Conservation (phyloP, 2,113 vertebrate species). For the Neotoma lepida region DNA sequence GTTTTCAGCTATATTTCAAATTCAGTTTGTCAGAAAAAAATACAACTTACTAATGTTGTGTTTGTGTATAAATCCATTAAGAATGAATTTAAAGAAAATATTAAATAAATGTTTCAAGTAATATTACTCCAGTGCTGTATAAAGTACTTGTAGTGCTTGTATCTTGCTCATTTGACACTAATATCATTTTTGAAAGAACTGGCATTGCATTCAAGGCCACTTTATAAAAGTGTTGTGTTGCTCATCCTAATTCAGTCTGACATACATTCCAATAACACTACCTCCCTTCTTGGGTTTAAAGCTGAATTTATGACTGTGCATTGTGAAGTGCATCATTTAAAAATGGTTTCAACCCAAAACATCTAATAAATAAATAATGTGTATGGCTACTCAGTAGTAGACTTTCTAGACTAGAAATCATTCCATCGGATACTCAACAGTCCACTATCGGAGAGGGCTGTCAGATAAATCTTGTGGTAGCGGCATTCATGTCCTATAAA, state of each 20-base stretch:
- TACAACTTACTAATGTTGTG: slow-evolving; percentile 66
- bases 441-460: slow-evolving; percentile 91
- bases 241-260: slow-evolving; percentile 92
- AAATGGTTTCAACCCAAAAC: slow-evolving; percentile 94
- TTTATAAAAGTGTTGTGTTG: slow-evolving; percentile 90
- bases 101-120: slow-evolving; percentile 84
- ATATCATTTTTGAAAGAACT: slow-evolving; percentile 90
- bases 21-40: slow-evolving; percentile 47
- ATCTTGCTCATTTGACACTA: slow-evolving; percentile 90
- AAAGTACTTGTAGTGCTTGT: slow-evolving; percentile 71
- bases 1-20: slow-evolving; percentile 29
- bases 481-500: slow-evolving; percentile 98
- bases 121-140: slow-evolving; percentile 79
- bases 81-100: slow-evolving; percentile 82
- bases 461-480: slow-evolving; percentile 98
- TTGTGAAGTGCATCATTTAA: slow-evolving; percentile 93
- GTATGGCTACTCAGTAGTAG: slow-evolving; percentile 90
- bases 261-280: slow-evolving; percentile 93
- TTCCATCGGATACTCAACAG: slow-evolving; percentile 95
- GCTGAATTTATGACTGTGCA: slow-evolving; percentile 89
- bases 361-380: slow-evolving; percentile 98
- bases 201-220: slow-evolving; percentile 87
- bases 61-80: slow-evolving; percentile 72
- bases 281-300: slow-evolving; percentile 90
- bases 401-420: slow-evolving; percentile 94